A percentile compares a stretch with the other conserved stretches of the same genome.
Conservation (phyloP, 2,888 invertebrate genomes). For the Xestia c-nigrum region DNA sequence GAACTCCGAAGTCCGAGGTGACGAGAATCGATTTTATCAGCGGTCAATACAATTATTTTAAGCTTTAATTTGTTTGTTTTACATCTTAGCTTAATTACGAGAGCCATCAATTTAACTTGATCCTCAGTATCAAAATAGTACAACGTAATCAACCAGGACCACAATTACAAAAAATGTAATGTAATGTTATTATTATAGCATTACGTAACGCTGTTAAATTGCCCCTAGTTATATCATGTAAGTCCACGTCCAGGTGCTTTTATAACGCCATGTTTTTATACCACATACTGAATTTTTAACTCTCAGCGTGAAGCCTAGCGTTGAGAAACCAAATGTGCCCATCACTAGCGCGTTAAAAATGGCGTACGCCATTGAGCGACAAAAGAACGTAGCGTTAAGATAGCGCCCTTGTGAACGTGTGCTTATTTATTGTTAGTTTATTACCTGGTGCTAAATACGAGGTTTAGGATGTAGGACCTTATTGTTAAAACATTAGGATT, state of each 20-base stretch:
- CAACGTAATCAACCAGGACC: slow-evolving; percentile 18
- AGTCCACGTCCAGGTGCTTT: neutral
- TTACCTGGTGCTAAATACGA: slow-evolving; percentile 54
- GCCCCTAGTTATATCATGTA: slow-evolving; percentile 14
- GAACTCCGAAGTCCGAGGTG: neutral
- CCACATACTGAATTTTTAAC: neutral
- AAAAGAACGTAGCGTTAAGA: neutral
- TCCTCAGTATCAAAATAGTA: slow-evolving; percentile 16
- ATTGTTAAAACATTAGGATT: slow-evolving; percentile 27
- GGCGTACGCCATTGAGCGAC: neutral
- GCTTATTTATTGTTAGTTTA: slow-evolving; percentile 26
- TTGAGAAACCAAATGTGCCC: neutral
- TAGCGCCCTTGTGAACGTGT: neutral
- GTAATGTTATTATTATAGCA: neutral
- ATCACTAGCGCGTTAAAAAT: neutral
- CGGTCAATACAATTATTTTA: neutral
- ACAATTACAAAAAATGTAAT: neutral
- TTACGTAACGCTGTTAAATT: neutral
- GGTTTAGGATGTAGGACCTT: slow-evolving; percentile 24
- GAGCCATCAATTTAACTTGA: neutral
- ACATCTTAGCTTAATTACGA: neutral
- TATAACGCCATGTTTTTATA: neutral
- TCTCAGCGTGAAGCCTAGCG: neutral
- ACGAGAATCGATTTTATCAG: neutral
- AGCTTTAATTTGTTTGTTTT: neutral